Percentiles rank a stretch among this genome's conserved stretches.
phyloP scores from a whole-genome alignment of 2,797 vertebrate species.

The Cossypha heuglini region DNA sequence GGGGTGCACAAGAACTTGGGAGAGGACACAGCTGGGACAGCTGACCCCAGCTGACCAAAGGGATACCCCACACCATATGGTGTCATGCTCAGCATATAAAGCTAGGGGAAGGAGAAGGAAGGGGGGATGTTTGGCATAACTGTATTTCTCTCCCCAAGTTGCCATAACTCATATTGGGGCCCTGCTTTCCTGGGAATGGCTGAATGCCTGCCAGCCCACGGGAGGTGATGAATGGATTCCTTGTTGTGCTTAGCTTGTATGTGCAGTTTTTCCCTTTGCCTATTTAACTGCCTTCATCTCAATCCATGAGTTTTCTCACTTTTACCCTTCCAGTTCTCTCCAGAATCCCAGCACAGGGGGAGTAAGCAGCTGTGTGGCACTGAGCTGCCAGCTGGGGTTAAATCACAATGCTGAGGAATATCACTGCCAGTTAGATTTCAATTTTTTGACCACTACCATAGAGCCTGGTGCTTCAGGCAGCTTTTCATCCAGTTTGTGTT shows the following conservation, averaged over 20 bases:
- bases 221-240: not conserved
- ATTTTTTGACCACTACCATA: not conserved
- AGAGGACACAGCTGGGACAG: not conserved
- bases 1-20: not conserved
- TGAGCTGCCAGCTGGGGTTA: not conserved
- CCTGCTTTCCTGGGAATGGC: not conserved
- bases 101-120: not conserved
- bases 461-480: not conserved
- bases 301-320: not conserved
- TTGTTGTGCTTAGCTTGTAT: not conserved
- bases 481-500: not conserved
- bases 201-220: not conserved
- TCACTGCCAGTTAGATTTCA: not conserved
- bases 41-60: not conserved
- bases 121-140: not conserved
- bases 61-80: not conserved
- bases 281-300: not conserved
- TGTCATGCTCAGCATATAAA: not conserved
- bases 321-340: not conserved
- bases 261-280: not conserved
- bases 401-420: not conserved
- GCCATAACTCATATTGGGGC: not conserved
- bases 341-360: not conserved
- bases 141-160: not conserved
- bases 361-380: rapidly evolving